Base-by-base conservation (phyloP, 1,140 invertebrate genomes). In the Macrotrachela quadricornifera region DNA sequence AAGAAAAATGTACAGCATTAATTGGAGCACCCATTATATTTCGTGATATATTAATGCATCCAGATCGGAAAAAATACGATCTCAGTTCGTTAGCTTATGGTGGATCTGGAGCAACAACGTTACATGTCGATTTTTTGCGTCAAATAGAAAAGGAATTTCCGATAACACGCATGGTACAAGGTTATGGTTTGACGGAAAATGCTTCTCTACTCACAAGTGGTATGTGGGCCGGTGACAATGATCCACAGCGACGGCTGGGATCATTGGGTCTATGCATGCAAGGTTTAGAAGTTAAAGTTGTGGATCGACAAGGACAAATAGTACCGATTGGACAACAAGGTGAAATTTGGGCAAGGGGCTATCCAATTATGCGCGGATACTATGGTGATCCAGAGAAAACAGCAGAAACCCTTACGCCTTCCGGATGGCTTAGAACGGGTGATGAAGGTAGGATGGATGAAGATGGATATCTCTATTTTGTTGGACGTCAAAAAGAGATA, bases 21-120 rank as follows among this genome's bases (percentile, higher is more conserved):
- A 83, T 81, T 61, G 90, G 90, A 14, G 94, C 90, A 0, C 91
- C 91, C 6, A 95, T 90, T 0, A 96, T 96, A 90, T 87, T 83
- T 66, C 80, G 94, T 52, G 86, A 94, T 65, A 73, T 85, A 53
- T 60, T 86, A 41, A 69, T 73, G 50, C 66, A 64, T 40, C 65
- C 64, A 1, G 55, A 66, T 2, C 64, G 70, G 50, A 51, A 60
- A 17, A 57, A 60, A 15, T 67, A 61, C 55, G 63, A 76, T 55
- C 40, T 74, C 14, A 60, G 59, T 6, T 64, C 63, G 1, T 54
- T 76, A 40, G 60, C 74, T 10, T 17, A 11, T 16, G 40, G 38
- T 1, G 46, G 48, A 16, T 37, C 46, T 21, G 53, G 53, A 10
- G 53, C 39, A 1, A 42, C 53, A 13, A 49, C 53, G 11, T 44